Evolutionary conservation across 2,797 vertebrate genomes (phyloP).

Genomic region (Numenius phaeopus): DNA sequence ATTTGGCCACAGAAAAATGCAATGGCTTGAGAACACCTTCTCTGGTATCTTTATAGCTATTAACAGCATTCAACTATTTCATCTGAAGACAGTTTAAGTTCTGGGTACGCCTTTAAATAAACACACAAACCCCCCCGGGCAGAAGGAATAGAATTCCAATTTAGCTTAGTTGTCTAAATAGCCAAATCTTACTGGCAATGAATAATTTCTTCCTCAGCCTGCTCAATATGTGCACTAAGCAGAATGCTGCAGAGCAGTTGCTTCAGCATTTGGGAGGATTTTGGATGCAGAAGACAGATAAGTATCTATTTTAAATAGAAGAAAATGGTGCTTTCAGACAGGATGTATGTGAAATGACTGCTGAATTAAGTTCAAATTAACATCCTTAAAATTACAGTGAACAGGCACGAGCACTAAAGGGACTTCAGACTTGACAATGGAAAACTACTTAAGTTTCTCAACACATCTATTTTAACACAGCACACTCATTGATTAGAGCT

Average conservation of each 20-base stretch:
- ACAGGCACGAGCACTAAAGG: neutral
- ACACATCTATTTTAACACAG: neutral
- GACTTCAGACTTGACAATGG: neutral
- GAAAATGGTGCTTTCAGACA: neutral
- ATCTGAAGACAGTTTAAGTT: neutral
- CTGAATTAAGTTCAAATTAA: neutral
- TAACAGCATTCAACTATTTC: neutral
- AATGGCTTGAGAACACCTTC: neutral
- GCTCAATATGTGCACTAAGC: neutral
- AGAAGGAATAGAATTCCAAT: neutral
- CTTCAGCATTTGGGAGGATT: neutral
- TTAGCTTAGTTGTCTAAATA: neutral
- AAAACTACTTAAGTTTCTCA: neutral
- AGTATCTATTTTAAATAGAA: neutral
- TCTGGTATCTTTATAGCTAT: neutral
- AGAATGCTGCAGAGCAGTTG: neutral
- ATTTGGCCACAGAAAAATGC: neutral
- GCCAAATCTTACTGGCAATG: neutral
- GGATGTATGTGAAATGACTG: neutral
- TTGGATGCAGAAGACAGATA: neutral
- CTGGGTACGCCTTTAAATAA: neutral
- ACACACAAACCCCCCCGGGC: neutral
- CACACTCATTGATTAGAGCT: neutral
- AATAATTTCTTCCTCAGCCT: neutral
- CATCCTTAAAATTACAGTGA: neutral